Percentiles rank a stretch among this genome's conserved stretches.
These are phyloP conservation scores for Australoheros scitulus DNA, from an alignment of 2,113 vertebrate genomes.

Conservation along the genomic window DNA sequence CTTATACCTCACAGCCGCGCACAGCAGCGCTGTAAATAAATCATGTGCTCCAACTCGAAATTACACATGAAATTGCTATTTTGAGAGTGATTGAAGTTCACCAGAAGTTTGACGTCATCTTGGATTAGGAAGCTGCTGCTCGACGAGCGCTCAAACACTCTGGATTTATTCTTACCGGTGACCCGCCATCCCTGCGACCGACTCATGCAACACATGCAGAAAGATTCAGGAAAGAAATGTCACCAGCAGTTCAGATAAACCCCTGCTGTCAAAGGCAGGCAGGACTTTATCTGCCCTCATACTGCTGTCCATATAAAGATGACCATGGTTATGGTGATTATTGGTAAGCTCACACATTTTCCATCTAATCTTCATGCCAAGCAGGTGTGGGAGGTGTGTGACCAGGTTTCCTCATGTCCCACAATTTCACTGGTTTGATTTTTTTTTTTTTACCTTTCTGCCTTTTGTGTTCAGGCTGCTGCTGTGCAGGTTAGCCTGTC, in stretches of 20 bases:
- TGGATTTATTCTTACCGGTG: neutral
- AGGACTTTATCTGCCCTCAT: neutral
- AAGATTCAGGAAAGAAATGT: neutral
- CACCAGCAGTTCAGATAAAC: neutral
- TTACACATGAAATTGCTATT: constrained; percentile 38
- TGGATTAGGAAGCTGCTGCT: neutral
- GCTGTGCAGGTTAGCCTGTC: no score
- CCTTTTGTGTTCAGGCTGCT: no score
- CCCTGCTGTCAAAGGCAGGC: neutral
- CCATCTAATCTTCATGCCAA: neutral
- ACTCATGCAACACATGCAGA: neutral
- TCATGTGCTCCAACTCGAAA: constrained; percentile 34
- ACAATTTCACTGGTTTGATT: no score
- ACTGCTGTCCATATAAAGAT: neutral
- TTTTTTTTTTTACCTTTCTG: no score
- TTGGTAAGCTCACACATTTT: neutral
- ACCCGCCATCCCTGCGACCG: neutral
- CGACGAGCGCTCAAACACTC: neutral
- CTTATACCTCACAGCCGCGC: constrained; percentile 65
- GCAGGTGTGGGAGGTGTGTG: neutral
- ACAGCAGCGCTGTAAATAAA: constrained; percentile 57
- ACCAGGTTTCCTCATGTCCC: no score
- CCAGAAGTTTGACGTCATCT: constrained; percentile 14
- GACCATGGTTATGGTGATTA: neutral
- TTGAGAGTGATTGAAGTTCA: constrained; percentile 42